Base-by-base conservation (phyloP, 2,888 invertebrate genomes). In the Drosophila lacicola region DNA sequence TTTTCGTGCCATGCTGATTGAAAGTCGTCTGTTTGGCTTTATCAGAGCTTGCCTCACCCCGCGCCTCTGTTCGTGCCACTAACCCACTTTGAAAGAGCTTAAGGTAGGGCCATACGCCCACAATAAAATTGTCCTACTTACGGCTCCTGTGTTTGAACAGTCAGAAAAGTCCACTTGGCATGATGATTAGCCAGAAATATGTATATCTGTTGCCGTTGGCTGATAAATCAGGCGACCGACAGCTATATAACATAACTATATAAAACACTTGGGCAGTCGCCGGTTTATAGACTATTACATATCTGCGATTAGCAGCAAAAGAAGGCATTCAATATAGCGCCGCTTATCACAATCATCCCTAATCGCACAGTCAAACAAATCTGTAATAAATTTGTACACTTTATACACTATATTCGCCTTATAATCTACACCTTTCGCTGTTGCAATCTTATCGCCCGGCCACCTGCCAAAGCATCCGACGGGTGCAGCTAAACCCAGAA, bases 61-160 rank as follows among this genome's bases (percentile, higher is more conserved):
- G 13, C 19, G 9, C 42, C 62, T 14, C 19, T 13, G 46, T 4
- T 45, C 29, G 42, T 74, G 58, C 70, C 50, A 72, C 70, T 78
- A 78, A 78, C 75, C 77, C 76, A 90, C 78, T 76, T 76, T 36
- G 46, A 74, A 62, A 21, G 45, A 51, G 60, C 71, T 84, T 84
- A 81, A 79, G 85, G 79, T 88, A 82, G 85, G 77, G 76, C 87
- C 8, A 14, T 3, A 9, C 19, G 21, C 19, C 46, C 51, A 44
- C 41, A 33, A 14, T 36, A 34, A 36, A 34, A 21, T 11, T 39
- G 4, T 49, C 1, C 29, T 25, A 17, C 17, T 17, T 17, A 17
- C 17, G 17, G 17, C 17, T 17, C 17, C 17, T 17, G 17, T 17
- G 14, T 47, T 56, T 39, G 11, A 8, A 21, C 13, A 13, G 42